These are phyloP conservation scores for Paralvinella palmiformis DNA, from an alignment of 1,140 invertebrate genomes.

Conservation along the genomic window DNA sequence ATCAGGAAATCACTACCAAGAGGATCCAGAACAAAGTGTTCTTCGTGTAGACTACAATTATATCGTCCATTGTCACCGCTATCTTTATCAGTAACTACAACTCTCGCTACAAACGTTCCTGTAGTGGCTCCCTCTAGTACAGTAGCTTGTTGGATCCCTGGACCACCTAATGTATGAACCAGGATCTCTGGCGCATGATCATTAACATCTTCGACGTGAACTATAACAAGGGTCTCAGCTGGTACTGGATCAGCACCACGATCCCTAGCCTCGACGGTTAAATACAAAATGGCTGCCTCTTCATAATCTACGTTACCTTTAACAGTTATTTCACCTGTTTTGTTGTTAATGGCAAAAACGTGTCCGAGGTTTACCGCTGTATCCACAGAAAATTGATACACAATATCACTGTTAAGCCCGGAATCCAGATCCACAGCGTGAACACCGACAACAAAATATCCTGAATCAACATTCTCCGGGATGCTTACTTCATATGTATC, in stretches of 20 bases:
- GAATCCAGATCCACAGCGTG: constrained; percentile 82
- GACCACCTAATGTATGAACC: constrained; percentile 56
- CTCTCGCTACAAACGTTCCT: constrained; percentile 84
- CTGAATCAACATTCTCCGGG: constrained; percentile 54
- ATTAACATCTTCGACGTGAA: constrained; percentile 66
- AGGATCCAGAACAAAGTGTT: constrained; percentile 8
- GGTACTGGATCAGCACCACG: constrained; percentile 54
- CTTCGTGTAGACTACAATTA: constrained; percentile 11
- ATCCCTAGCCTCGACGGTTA: constrained; percentile 14
- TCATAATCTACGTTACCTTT: constrained; percentile 38
- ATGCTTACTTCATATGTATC: constrained; percentile 66
- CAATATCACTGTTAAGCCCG: constrained; percentile 83
- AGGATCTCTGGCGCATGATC: constrained; percentile 59
- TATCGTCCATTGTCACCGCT: constrained; percentile 76
- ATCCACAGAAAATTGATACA: constrained; percentile 68
- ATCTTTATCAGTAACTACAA: constrained; percentile 81
- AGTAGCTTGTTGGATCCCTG: constrained; percentile 64
- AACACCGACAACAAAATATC: constrained; percentile 61
- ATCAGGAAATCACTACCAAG: background rate
- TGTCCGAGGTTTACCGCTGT: constrained; percentile 69
- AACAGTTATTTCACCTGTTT: constrained; percentile 68
- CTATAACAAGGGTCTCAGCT: constrained; percentile 86
- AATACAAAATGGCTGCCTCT: background rate
- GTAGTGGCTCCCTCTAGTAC: constrained; percentile 87
- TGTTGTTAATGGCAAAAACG: constrained; percentile 81